Conservation (phyloP, 1,140 invertebrate genomes). For the Drosophila kurseongensis region DNA sequence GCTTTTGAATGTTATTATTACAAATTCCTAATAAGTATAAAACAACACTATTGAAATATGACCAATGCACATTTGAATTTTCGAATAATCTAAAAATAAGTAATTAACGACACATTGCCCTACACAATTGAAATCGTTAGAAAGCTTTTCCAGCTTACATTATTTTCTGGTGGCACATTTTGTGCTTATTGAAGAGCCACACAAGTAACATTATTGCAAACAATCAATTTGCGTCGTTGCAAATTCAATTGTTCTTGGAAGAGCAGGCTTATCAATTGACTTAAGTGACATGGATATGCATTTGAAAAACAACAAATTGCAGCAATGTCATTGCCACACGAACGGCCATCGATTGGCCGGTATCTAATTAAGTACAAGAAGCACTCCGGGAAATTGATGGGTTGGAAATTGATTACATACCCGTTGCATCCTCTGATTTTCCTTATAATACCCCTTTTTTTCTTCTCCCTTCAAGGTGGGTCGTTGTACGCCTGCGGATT, state of each 20-base stretch:
- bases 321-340: slow-evolving; percentile 32
- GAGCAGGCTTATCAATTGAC: slow-evolving; percentile 45
- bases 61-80: not conserved
- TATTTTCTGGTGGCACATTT: slow-evolving; percentile 15
- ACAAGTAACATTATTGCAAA: slow-evolving; percentile 23
- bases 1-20: not conserved
- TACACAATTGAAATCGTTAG: not conserved
- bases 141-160: slow-evolving; percentile 4
- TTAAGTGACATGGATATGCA: slow-evolving; percentile 35
- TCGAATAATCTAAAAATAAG: not conserved
- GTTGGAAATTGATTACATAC: slow-evolving; percentile 28
- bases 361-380: slow-evolving; percentile 31
- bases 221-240: slow-evolving; percentile 33
- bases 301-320: slow-evolving; percentile 14
- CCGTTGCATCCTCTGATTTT: slow-evolving; percentile 12
- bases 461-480: slow-evolving; percentile 87
- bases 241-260: slow-evolving; percentile 39
- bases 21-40: not conserved
- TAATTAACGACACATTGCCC: not conserved
- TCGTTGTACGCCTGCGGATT: slow-evolving; percentile 94
- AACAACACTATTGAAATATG: not conserved
- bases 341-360: slow-evolving; percentile 21
- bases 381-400: slow-evolving; percentile 29
- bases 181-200: slow-evolving; percentile 3
- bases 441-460: slow-evolving; percentile 13